Evolutionary conservation across 2,113 vertebrate species (phyloP), one percentile per base, ranked within the genome.

Genomic region (Thalassoma bifasciatum): DNA sequence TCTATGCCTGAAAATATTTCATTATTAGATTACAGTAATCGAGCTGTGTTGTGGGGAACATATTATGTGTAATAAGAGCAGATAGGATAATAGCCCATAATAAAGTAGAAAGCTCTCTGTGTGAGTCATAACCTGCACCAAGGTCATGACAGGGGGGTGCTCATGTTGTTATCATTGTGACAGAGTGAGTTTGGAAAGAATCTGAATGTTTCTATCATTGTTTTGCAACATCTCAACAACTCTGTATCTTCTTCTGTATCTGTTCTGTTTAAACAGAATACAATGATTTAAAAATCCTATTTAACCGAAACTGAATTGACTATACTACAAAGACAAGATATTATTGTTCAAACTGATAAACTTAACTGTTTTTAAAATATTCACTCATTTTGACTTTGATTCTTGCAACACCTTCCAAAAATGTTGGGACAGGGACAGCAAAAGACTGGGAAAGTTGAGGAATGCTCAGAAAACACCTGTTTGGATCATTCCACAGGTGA

Each of bases 61-160:
- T 46, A 24, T 23, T 59, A 22, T 42, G 53, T 63, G n/a, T 71
- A 60, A 46, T 54, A 38, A 60, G 9, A 66, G 14, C 10, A 21
- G 2, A 61, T 42, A 60, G 36, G 19, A 57, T 64, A 75, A 77
- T 64, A 49, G 11, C 17, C 51, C 11, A 53, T 37, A 66, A 63
- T 60, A 44, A 66, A 77, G 67, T 72, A 36, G 53, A 49, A 78
- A 66, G 66, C 42, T 51, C 36, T 71, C 40, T 30, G 70, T 37
- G 30, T 86, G 85, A 86, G 56, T 86, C 72, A 77, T 30, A 44
- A 66, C 34, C 26, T 40, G 37, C 22, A 23, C 37, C 40, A 23
- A 54, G 51, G 46, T 56, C 62, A 37, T 44, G 65, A 67, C 60
- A 69, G 81, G 56, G 60, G 54, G 54, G 77, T 66, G 77, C 30